Percentiles rank a stretch among this genome's conserved stretches.
Evolutionary conservation across 2,113 vertebrate species (phyloP).

Genomic region (Carollia perspicillata): DNA sequence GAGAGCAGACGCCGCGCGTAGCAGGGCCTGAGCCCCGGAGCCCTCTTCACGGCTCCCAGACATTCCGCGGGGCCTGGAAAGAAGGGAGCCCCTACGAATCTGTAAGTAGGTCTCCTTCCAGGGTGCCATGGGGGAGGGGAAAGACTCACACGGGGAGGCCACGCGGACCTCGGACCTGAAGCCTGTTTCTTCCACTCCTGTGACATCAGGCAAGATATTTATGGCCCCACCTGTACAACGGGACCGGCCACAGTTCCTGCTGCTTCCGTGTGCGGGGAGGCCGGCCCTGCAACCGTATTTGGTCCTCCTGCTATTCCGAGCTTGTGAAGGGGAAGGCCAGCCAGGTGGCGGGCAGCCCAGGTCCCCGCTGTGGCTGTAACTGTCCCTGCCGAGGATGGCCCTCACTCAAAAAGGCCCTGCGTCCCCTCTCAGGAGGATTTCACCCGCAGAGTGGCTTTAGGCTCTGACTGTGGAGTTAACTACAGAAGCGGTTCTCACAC

Average conservation of each 20-base stretch:
- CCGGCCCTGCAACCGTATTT: fast-evolving
- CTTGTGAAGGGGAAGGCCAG: not conserved
- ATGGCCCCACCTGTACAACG: not conserved
- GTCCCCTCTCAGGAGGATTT: too few relatives aligned
- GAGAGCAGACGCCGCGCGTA: not conserved
- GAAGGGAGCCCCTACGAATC: not conserved
- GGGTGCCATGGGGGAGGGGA: not conserved
- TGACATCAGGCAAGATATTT: not conserved
- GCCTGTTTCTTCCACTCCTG: not conserved
- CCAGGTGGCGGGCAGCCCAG: not conserved
- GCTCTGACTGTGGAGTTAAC: fast-evolving
- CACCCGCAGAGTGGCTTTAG: not conserved
- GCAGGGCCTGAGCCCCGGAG: not conserved
- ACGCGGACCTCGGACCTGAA: not conserved
- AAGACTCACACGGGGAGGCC: not conserved
- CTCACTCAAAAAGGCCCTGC: not conserved
- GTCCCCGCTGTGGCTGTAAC: fast-evolving
- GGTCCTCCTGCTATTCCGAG: not conserved
- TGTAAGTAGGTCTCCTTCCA: not conserved
- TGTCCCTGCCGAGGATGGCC: not conserved
- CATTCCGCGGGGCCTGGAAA: not conserved
- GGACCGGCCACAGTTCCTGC: not conserved
- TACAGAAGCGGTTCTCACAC: not conserved
- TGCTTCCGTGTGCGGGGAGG: fast-evolving
- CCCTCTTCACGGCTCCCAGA: not conserved